Conservation (phyloP, 2,113 vertebrate genomes). For the Lepus timidus region DNA sequence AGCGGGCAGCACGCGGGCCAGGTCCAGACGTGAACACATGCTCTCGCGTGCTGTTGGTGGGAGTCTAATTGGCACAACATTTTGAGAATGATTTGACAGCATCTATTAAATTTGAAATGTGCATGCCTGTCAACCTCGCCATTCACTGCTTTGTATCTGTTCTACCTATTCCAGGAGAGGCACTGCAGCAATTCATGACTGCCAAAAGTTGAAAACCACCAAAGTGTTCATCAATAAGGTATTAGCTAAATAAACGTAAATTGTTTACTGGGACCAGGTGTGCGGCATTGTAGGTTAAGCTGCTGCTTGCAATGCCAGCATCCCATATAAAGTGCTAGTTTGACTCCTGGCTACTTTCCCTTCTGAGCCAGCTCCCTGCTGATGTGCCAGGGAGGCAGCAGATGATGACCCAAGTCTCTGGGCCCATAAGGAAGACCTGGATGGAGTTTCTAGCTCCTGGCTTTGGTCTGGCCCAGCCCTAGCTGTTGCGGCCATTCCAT, state of each 20-base stretch:
- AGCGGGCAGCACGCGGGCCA: neutral
- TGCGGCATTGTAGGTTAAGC: no score
- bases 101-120: slow-evolving; percentile 30
- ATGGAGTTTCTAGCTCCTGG: no score
- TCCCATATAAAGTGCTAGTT: no score
- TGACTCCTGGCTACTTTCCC: no score
- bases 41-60: neutral
- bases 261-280: no score
- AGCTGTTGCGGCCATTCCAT: no score
- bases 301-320: no score
- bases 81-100: neutral
- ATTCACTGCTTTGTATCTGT: neutral
- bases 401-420: no score
- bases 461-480: no score
- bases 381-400: no score
- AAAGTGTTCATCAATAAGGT: neutral
- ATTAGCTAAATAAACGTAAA: neutral
- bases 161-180: neutral
- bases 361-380: no score
- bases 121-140: neutral
- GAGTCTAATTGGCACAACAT: neutral
- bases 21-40: neutral
- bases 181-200: slow-evolving; percentile 3
- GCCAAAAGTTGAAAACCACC: slow-evolving; percentile 35
- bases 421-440: no score